phyloP scores from a whole-genome alignment of 2,888 invertebrate species.

The Cryptocephalus moraei region DNA sequence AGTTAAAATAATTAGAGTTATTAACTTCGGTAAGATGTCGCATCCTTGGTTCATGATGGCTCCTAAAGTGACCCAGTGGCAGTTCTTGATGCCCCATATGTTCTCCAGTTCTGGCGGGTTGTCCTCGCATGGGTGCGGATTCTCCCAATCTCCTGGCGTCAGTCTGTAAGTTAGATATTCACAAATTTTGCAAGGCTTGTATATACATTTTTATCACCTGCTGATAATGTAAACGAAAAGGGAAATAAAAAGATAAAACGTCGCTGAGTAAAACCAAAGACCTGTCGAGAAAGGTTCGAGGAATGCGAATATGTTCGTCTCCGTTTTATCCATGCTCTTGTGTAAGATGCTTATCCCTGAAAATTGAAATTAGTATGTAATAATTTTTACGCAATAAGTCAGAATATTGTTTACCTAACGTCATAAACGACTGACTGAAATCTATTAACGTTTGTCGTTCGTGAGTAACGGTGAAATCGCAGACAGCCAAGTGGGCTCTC shows the following conservation, averaged over 20 bases:
- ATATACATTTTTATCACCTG: too few species aligned
- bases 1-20: background rate
- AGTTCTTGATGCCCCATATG: slow-evolving; percentile 78
- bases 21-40: slow-evolving; percentile 81
- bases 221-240: slow-evolving; percentile 10
- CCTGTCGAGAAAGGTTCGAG: slow-evolving; percentile 75
- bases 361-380: slow-evolving; percentile 3
- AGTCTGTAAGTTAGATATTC: slow-evolving; percentile 44
- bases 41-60: slow-evolving; percentile 91
- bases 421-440: slow-evolving; percentile 97
- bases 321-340: slow-evolving; percentile 65
- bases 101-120: slow-evolving; percentile 84
- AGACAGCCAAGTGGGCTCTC: slow-evolving; percentile 92
- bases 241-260: slow-evolving; percentile 74
- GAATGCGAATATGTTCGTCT: slow-evolving; percentile 81
- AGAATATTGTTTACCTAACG: slow-evolving; percentile 44
- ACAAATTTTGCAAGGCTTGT: too few species aligned
- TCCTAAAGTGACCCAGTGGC: slow-evolving; percentile 90
- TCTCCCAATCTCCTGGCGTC: slow-evolving; percentile 88
- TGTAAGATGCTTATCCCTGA: slow-evolving; percentile 75
- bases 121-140: slow-evolving; percentile 83
- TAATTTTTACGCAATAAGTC: too few species aligned
- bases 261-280: slow-evolving; percentile 84
- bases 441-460: slow-evolving; percentile 79
- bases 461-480: slow-evolving; percentile 92